Percentiles rank a stretch among this genome's conserved stretches.
Evolutionary conservation across 2,888 invertebrate genomes (phyloP).

Genomic region (Drosophila villosipedis): DNA sequence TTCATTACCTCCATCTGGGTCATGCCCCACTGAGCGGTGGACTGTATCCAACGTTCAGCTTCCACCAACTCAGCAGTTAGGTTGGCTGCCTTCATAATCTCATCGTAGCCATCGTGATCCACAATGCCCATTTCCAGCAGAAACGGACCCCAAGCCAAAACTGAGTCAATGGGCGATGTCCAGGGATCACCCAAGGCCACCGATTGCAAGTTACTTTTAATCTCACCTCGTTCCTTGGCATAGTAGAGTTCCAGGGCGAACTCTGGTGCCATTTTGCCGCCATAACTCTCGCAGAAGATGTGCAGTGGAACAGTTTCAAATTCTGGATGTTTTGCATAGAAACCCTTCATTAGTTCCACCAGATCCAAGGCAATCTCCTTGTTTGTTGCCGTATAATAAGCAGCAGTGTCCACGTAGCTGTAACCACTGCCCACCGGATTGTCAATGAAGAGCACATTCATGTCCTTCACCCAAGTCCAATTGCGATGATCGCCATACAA

Average conservation of each 20-base stretch:
- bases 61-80: conserved; percentile 87
- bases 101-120: conserved; percentile 88
- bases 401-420: conserved; percentile 89
- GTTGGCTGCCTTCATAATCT: conserved; percentile 87
- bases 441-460: conserved; percentile 94
- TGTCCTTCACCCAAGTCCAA: conserved; percentile 91
- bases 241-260: conserved; percentile 88
- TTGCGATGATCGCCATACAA: conserved; percentile 88
- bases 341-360: conserved; percentile 89
- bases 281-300: conserved; percentile 95
- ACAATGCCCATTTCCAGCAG: conserved; percentile 90
- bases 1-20: conserved; percentile 88
- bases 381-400: conserved; percentile 87
- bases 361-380: conserved; percentile 91
- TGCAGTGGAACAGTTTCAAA: conserved; percentile 91
- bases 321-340: conserved; percentile 89
- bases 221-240: conserved; percentile 88
- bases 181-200: conserved; percentile 95
- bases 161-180: conserved; percentile 94
- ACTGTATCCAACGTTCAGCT: conserved; percentile 87
- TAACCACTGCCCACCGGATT: conserved; percentile 96
- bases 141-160: conserved; percentile 93
- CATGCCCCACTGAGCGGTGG: conserved; percentile 88
- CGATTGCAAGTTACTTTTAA: conserved; percentile 90
- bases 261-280: conserved; percentile 96